Percentiles rank a stretch among this genome's conserved stretches.
Evolutionary conservation across 2,113 vertebrate genomes (phyloP).

Genomic region (Mustelus asterias): DNA sequence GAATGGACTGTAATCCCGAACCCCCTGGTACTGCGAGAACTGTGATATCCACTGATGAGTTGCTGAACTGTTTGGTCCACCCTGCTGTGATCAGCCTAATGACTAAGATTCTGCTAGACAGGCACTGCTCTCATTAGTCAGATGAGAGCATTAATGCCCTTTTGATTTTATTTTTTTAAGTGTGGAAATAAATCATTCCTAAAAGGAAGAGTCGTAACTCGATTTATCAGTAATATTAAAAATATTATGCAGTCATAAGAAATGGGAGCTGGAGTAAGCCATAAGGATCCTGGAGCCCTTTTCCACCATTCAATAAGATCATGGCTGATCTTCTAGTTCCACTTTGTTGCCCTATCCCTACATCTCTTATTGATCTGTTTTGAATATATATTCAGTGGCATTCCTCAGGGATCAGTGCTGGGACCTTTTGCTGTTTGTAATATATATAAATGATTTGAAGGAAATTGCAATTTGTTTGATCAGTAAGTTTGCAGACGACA

Average conservation of each 20-base stretch:
- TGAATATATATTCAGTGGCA: too few relatives aligned
- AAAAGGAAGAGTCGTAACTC: not conserved
- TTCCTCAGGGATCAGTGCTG: too few relatives aligned
- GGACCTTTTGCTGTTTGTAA: too few relatives aligned
- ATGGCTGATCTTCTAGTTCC: not conserved
- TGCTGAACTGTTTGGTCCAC: conserved; percentile 81
- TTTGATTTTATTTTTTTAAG: conserved; percentile 11
- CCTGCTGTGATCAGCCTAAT: conserved; percentile 69
- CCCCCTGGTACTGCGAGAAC: not conserved
- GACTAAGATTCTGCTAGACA: conserved; percentile 69
- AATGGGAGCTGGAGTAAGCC: not conserved
- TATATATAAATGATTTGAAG: too few relatives aligned
- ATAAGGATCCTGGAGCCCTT: not conserved
- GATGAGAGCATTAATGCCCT: not conserved
- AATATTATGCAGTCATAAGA: not conserved
- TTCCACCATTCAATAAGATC: not conserved
- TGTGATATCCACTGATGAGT: conserved; percentile 72
- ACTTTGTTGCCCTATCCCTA: not conserved
- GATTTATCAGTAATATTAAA: not conserved
- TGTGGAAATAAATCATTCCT: not conserved
- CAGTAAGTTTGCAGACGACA: too few relatives aligned
- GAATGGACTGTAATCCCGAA: conserved; percentile 11
- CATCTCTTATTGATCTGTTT: too few relatives aligned
- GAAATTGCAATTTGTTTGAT: too few relatives aligned
- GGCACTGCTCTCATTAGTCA: conserved; percentile 42